Evolutionary conservation across 2,797 vertebrate species (phyloP), one percentile per base, ranked within the genome.

Genomic region (Helostoma temminkii): DNA sequence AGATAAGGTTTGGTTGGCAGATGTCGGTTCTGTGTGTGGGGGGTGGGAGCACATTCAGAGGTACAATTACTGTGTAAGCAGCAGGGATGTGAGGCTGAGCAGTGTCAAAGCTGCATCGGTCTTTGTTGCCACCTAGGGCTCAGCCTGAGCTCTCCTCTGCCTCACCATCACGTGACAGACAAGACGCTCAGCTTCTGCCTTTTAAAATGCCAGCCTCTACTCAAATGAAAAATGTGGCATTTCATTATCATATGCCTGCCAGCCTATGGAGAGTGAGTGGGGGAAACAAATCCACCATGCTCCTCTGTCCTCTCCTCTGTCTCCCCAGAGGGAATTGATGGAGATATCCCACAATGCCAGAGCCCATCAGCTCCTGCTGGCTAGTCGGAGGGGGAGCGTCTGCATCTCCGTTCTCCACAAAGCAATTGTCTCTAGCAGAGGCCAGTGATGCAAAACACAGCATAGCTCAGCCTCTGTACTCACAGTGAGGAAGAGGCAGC

Each of bases 341-440:
- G 92, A 87, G 81, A 92, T 78, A 82, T 55, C 37, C 91, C 75
- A 91, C 92, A 91, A 94, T 93, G 87, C 87, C 84, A 64, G 90
- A 78, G 74, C 87, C 86, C 93, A 85, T 93, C 92, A 94, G 84
- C 80, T 89, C 88, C 88, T 78, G 85, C 75, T 60, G 83, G 74
- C 84, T 50, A 86, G 89, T 85, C 84, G 76, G 80, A 89, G 91
- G 91, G 80, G 80, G 72, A 37, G 45, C 9, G 9, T 34, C 59
- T 54, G 58, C 30, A 43, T 42, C 41, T 36, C 30, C 4, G 1
- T 39, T 57, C 41, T 9, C 21, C 24, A 57, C 50, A 74, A 74
- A 66, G 56, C 56, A 64, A 66, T 70, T 22, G 21, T 62, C 53
- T 73, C 32, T 30, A 26, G 63, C 43, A 12, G 53, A 6, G 30